A percentile compares a stretch with the other conserved stretches of the same genome.
phyloP scores from a whole-genome alignment of 2,113 vertebrate genomes.

The Tiliqua scincoides region DNA sequence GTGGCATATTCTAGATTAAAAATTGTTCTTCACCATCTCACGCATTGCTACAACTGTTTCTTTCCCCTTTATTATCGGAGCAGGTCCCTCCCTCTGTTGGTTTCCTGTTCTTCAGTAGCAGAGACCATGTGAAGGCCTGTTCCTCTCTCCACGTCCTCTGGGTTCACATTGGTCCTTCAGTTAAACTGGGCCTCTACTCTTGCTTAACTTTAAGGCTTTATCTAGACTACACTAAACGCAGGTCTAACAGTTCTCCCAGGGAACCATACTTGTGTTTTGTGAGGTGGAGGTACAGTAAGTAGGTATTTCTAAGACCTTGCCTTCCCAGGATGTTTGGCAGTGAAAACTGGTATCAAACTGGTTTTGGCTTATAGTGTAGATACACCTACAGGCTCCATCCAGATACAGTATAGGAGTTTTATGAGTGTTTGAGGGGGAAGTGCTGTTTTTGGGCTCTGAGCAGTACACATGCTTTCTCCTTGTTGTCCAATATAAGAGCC shows the following conservation, averaged over 20 bases:
- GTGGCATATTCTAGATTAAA: background rate
- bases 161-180: background rate
- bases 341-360: background rate
- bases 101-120: conserved; percentile 1
- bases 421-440: background rate
- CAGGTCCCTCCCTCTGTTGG: background rate
- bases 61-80: background rate
- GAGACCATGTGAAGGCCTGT: background rate
- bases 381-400: background rate
- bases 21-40: background rate
- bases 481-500: background rate
- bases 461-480: background rate
- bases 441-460: background rate
- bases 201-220: background rate
- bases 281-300: background rate
- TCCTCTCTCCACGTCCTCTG: background rate
- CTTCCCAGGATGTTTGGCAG: background rate
- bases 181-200: background rate
- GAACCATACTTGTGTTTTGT: too few species aligned
- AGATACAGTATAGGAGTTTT: background rate
- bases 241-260: background rate
- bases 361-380: background rate
- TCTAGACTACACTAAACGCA: background rate
- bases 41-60: background rate
- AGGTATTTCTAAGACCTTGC: background rate